phyloP scores from a whole-genome alignment of 53 echinoderm and acorn worm genomes.

The Antedon mediterranea region DNA sequence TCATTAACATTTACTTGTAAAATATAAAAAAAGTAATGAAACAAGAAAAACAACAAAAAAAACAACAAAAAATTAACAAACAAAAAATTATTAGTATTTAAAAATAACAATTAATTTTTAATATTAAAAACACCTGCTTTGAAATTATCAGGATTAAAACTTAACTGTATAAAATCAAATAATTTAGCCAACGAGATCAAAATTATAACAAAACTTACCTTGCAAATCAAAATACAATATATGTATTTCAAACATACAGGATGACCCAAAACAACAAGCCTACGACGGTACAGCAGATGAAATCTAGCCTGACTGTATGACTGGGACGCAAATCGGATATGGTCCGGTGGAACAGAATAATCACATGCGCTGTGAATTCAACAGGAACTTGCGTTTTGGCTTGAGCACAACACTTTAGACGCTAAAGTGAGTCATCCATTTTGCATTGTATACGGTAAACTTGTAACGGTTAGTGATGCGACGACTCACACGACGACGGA shows the following conservation, averaged over 20 bases:
- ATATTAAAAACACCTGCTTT: too few relatives aligned
- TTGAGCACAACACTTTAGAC: not conserved
- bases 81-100: too few relatives aligned
- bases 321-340: not conserved
- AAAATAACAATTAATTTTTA: too few relatives aligned
- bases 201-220: not conserved
- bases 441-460: not conserved
- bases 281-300: not conserved
- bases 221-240: not conserved
- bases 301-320: not conserved
- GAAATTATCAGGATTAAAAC: too few relatives aligned
- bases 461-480: not conserved
- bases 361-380: not conserved
- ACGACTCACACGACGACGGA: too few relatives aligned
- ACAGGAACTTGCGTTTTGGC: not conserved
- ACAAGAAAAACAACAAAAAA: too few relatives aligned
- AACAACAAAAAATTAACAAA: too few relatives aligned
- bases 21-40: too few relatives aligned
- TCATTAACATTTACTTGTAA: too few relatives aligned
- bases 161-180: too few relatives aligned
- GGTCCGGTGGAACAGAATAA: not conserved
- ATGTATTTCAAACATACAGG: not conserved
- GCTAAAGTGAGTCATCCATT: not conserved
- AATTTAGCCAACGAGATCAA: too few relatives aligned
- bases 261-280: not conserved